Evolutionary conservation across 2,797 vertebrate genomes (phyloP), one percentile per base, ranked within the genome.

Genomic region (Miopithecus talapoin): DNA sequence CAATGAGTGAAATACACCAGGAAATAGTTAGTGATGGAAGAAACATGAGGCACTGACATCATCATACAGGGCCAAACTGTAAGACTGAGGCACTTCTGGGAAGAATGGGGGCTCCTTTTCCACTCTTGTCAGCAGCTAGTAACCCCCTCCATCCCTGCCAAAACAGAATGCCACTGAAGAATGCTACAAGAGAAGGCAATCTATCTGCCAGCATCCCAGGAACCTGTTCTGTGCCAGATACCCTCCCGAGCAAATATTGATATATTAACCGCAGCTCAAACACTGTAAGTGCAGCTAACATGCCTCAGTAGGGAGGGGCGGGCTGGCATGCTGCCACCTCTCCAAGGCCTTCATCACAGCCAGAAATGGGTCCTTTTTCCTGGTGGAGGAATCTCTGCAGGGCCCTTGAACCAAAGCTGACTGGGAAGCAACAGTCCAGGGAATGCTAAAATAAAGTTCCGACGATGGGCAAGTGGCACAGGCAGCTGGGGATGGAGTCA

Each of bases 191-290:
- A 0, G 91, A 2, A 89, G 36, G 83, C n/a, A 95, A 96, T 98
- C 97, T 89, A 94, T 98, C 97, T 95, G 57, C 91, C 78, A 3
- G 96, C 36, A 13, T 95, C 98, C 92, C 88, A 78, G 96, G 68
- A 91, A 94, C 76, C 39, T 89, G 74, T 70, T 80, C 96, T 0
- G 89, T 98, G 98, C 98, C 98, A 99, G 98, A 98, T 97, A 98
- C 98, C 98, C 98, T 98, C 98, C 98, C 93, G 94, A 98, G 96
- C 98, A 98, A 99, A 99, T 99, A 99, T 98, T 98, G 98, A 98
- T 98, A 92, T 87, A 98, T 98, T 96, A 99, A 98, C 98, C 95
- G 61, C 98, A 98, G 98, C 97, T 98, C 98, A 87, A 98, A 98
- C 91, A 97, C 97, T 76, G 41, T 61, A 91, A 98, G 98, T 93